Percentiles rank a stretch among this genome's conserved stretches.
phyloP scores from a whole-genome alignment of 2,888 invertebrate species.

The Anorthoa munda region DNA sequence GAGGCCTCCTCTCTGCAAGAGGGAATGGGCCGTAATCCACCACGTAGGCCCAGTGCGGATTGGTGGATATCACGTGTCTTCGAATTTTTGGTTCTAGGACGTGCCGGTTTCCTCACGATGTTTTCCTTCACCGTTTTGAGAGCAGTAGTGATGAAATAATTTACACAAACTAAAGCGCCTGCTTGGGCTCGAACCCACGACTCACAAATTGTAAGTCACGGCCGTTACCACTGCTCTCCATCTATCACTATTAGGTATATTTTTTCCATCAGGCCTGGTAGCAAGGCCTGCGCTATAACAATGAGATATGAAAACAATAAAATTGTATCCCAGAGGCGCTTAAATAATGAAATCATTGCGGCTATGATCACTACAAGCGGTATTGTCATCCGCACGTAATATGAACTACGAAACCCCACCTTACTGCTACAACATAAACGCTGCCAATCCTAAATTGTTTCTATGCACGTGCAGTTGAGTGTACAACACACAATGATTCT shows the following conservation, averaged over 20 bases:
- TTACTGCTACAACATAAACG: neutral
- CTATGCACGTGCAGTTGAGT: neutral
- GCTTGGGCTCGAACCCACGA: too few species aligned
- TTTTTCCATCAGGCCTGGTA: constrained; percentile 29
- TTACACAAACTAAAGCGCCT: too few species aligned
- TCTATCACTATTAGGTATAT: constrained; percentile 5
- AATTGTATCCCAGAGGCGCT: constrained; percentile 60
- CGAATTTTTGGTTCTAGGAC: too few species aligned
- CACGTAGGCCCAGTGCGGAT: too few species aligned
- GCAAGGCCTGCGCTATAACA: constrained; percentile 57
- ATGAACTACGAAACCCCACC: neutral
- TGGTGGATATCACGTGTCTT: too few species aligned
- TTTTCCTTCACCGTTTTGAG: too few species aligned
- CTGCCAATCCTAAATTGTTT: constrained; percentile 3
- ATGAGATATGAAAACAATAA: constrained; percentile 67
- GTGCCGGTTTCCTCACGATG: too few species aligned
- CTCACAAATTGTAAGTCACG: too few species aligned
- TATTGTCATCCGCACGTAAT: constrained; percentile 4
- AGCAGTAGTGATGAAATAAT: too few species aligned
- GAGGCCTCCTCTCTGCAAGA: too few species aligned
- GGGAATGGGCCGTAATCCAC: too few species aligned
- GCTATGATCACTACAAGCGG: constrained; percentile 40
- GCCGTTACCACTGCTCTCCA: too few species aligned
- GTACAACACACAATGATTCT: constrained; percentile 22
- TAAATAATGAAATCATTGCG: constrained; percentile 52